A percentile compares a stretch with the other conserved stretches of the same genome.
These are phyloP conservation scores for Holothuria glaberrima DNA, from an alignment of 35 echinoderm and acorn worm species.

Conservation along the genomic window DNA sequence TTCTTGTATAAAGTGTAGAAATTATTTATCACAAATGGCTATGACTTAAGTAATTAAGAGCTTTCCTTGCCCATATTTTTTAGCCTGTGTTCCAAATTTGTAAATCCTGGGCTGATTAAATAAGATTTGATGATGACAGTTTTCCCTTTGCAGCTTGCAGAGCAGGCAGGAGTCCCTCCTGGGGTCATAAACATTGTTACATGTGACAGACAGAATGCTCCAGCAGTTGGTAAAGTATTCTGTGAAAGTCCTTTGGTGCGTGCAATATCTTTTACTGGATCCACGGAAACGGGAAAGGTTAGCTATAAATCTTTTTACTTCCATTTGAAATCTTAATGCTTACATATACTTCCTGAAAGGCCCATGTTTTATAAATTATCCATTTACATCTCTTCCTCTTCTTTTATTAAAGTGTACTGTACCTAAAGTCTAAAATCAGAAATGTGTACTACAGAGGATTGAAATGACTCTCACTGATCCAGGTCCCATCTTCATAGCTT, in stretches of 20 bases:
- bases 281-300: constrained; percentile 89
- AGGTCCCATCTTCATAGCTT: no score
- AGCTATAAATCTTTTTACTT: background rate
- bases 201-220: constrained; percentile 73
- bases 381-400: no score
- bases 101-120: background rate
- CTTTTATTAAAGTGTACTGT: no score
- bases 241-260: constrained; percentile 85
- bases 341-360: no score
- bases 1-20: no score
- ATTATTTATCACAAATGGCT: no score
- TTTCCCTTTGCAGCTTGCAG: constrained; percentile 63
- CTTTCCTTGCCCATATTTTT: background rate
- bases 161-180: constrained; percentile 82
- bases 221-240: constrained; percentile 80
- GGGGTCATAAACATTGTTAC: constrained; percentile 91
- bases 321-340: background rate
- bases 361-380: no score
- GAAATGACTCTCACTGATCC: no score
- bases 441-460: no score
- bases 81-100: background rate
- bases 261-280: constrained; percentile 97
- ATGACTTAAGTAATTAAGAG: no score
- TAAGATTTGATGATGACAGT: background rate
- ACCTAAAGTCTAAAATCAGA: no score